Base-by-base conservation (phyloP, 37 sponge, comb jelly and placozoan genomes). In the Haliclona indistincta region DNA sequence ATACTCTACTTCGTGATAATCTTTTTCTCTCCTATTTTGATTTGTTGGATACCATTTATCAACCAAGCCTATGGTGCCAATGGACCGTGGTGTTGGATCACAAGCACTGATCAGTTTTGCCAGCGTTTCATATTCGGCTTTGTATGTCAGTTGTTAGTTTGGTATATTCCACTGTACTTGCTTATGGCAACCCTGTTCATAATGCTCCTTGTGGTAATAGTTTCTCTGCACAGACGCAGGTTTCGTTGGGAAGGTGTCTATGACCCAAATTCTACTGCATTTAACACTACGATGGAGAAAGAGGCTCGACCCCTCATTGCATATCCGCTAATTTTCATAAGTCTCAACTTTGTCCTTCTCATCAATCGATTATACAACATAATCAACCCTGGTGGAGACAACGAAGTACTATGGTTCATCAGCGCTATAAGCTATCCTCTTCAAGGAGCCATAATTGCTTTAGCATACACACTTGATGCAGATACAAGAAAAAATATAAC, bases 11-110 rank as follows among this genome's bases (percentile, higher is more conserved):
- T 83, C 11, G 2, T 51, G 2, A 4, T 71, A 3, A 82, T 78
- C 3, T 58, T 89, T 11, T 4, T 83, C 6, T 36, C 79, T 22
- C 89, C 84, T 4, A 8, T 89, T 38, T 35, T 54, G 20, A 69
- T 73, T 67, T 67, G 69, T 42, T 77, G 84, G 74, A 80, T 89
- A 55, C 89, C 89, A 1, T 89, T 89, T 65, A 65, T 89, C 0
- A 2, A 79, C 47, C 22, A 35, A 4, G 38, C 89, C 0, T 89
- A 89, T 38, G 89, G 89, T 3, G 37, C 35, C 35, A 79, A 84
- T 1, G 89, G 89, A 3, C 70, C 80, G 13, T 68, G 69, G 69
- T 8, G 45, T 43, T 19, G 45, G 74, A 56, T 73, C 36, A 2
- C 40, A 52, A 40, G 20, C 15, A 34, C 19, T 1, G 74, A 55